phyloP scores from a whole-genome alignment of 2,797 vertebrate species.

The Gymnothorax reevesii region DNA sequence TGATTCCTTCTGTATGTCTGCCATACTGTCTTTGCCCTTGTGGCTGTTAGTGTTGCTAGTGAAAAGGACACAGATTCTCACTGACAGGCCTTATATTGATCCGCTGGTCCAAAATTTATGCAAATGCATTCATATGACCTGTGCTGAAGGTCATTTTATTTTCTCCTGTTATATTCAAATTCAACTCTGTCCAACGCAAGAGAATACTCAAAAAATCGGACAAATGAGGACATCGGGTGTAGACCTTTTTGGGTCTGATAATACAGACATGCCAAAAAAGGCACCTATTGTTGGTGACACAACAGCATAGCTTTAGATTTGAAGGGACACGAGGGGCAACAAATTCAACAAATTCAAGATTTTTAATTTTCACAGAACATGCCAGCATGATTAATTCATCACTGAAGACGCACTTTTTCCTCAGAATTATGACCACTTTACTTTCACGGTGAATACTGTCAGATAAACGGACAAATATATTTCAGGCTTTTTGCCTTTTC shows the following conservation, averaged over 20 bases:
- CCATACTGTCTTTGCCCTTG: background rate
- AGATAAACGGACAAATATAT: background rate
- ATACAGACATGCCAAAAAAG: conserved; percentile 1
- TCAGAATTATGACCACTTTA: background rate
- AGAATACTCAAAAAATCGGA: conserved; percentile 8
- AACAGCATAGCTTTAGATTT: background rate
- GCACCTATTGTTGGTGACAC: conserved; percentile 6
- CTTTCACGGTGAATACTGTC: background rate
- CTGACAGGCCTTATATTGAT: background rate
- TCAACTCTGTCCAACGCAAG: conserved; percentile 16
- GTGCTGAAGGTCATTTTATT: background rate
- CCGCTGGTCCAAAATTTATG: background rate
- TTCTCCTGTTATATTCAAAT: background rate
- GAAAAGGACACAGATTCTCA: conserved; percentile 5
- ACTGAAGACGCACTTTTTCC: background rate
- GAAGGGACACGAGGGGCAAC: background rate
- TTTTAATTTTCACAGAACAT: background rate
- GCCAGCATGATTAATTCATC: background rate
- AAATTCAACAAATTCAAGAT: background rate
- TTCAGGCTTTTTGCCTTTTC: too few species aligned
- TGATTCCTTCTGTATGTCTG: background rate
- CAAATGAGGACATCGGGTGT: background rate
- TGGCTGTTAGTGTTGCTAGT: background rate
- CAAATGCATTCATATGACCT: background rate
- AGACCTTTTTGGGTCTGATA: conserved; percentile 6